Conservation (phyloP, 2,113 vertebrate species). For the Nannospalax galili region DNA sequence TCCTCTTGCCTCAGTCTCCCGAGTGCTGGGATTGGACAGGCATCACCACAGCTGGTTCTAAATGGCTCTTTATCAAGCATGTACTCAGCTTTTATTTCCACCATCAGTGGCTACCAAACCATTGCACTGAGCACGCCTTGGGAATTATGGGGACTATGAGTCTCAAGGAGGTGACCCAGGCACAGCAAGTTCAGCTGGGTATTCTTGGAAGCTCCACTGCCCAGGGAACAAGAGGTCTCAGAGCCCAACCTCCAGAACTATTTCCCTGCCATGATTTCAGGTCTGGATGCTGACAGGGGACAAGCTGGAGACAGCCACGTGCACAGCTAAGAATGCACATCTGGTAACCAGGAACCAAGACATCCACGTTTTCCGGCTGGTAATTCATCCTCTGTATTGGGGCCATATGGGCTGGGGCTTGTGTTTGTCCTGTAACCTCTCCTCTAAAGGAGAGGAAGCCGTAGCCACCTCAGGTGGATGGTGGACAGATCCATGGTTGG, state of each 20-base stretch:
- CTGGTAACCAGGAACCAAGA: slow-evolving; percentile 97
- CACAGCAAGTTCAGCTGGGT: rapidly evolving
- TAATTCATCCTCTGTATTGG: slow-evolving; percentile 78
- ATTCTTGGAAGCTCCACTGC: not conserved
- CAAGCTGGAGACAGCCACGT: slow-evolving; percentile 97
- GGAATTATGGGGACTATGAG: not conserved
- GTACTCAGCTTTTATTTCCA: rapidly evolving
- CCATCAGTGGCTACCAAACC: not conserved
- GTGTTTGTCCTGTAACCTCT: rapidly evolving
- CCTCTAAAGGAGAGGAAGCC: rapidly evolving
- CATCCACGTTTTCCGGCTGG: slow-evolving; percentile 95
- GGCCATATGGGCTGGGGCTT: not conserved
- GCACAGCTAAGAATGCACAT: slow-evolving; percentile 98
- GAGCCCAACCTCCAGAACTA: rapidly evolving
- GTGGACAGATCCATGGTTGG: rapidly evolving
- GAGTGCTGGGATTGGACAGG: not conserved
- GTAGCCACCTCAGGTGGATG: rapidly evolving
- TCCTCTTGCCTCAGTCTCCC: not conserved
- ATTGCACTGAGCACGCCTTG: not conserved
- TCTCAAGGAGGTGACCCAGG: not conserved
- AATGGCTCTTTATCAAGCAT: rapidly evolving
- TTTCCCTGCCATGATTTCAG: slow-evolving; percentile 79
- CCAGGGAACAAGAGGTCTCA: rapidly evolving
- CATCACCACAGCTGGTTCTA: not conserved
- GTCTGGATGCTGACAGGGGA: slow-evolving; percentile 99